Conservation (phyloP, 2,797 vertebrate genomes). For the Florisuga fusca region DNA sequence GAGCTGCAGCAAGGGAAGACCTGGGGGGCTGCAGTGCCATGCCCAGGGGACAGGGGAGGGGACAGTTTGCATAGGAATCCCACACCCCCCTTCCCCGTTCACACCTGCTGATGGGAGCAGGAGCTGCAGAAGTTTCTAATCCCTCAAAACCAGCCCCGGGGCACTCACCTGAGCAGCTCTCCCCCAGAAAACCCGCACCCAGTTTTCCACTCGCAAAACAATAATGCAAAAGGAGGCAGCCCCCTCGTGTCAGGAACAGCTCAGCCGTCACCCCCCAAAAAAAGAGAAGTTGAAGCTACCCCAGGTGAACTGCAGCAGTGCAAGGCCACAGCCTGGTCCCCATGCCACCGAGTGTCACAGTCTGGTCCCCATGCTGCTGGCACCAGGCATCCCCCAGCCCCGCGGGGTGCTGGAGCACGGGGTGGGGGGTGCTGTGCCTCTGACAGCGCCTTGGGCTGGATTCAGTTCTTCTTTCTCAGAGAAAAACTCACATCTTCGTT, state of each 20-base stretch:
- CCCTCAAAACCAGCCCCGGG: neutral
- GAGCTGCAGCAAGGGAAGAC: neutral
- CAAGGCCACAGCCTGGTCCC: neutral
- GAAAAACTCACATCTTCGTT: neutral
- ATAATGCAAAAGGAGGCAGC: neutral
- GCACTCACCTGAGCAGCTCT: neutral
- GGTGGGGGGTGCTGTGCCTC: accelerated
- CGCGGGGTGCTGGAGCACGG: accelerated
- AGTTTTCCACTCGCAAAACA: neutral
- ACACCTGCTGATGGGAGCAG: neutral
- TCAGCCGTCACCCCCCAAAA: neutral
- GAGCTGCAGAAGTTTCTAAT: accelerated
- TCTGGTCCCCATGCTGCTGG: neutral
- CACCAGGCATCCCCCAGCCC: neutral
- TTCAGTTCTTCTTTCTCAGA: neutral
- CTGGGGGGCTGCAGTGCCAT: accelerated
- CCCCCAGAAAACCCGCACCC: neutral
- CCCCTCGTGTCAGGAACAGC: neutral
- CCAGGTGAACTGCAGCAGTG: neutral
- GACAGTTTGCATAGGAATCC: neutral
- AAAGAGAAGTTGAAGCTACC: neutral
- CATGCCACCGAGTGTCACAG: accelerated
- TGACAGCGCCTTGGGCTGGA: neutral
- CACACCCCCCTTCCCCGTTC: neutral
- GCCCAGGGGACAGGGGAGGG: accelerated